Base-by-base conservation (phyloP, 2,888 invertebrate genomes). In the Caradrina kadenii region DNA sequence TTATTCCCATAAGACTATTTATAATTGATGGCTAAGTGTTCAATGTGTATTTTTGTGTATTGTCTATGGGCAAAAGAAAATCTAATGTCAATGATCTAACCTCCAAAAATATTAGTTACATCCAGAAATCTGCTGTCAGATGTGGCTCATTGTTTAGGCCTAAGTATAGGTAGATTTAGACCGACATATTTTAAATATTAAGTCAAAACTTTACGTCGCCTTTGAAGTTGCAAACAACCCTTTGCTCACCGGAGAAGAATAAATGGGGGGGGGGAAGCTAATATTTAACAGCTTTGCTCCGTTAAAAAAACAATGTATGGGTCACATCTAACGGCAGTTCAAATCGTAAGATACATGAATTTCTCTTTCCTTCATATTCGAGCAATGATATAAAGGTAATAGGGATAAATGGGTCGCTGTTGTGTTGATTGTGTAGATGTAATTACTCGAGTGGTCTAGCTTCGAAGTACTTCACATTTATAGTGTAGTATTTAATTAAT, bases 331-430 rank as follows among this genome's bases (percentile, higher is more conserved):
- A 61, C 55, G 5, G 31, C 52, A 56, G 52, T 17, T 2, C 21
- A 50, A 48, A 56, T 56, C 53, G 80, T 76, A 69, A 65, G 80
- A 60, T 71, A 79, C 72, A 72, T 72, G 82, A n/a, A 45, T 67
- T 69, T 89, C 93, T 91, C 94, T 94, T 89, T 91, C 92, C 93
- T 93, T 93, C 89, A 92, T 94, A 94, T 94, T 90, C 80, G 39
- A 71, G 48, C 82, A 74, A 65, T 78, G 84, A 93, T 94, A 94
- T 94, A 92, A 93, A 93, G 93, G 92, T 86, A 74, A 87, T 84
- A 92, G 91, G 85, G 92, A 86, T 78, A 52, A 74, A 79, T 80
- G 54, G 19, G 8, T 49, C 22, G 78, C 81, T 26, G 52, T 70
- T 79, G 54, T 81, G 65, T 82, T 70, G 62, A 65, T 49, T 58